phyloP scores from a whole-genome alignment of 2,113 vertebrate species.

The Entomyzon cyanotis region DNA sequence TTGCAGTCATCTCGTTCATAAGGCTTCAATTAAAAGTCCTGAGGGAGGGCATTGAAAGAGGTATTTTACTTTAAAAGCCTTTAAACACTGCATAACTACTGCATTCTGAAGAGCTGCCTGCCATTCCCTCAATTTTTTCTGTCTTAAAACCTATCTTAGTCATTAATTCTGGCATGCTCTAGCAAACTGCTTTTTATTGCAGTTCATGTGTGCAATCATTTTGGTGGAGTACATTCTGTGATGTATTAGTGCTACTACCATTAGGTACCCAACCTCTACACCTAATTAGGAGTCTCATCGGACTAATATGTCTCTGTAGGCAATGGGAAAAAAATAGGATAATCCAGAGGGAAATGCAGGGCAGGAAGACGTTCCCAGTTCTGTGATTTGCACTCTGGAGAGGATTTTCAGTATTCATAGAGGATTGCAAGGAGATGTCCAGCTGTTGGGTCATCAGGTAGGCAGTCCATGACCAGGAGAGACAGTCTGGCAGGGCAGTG shows the following conservation, averaged over 20 bases:
- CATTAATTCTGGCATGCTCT: not conserved
- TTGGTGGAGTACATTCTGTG: not conserved
- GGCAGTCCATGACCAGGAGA: not conserved
- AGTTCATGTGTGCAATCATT: not conserved
- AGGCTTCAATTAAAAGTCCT: slow-evolving; percentile 37
- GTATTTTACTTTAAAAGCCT: slow-evolving; percentile 29
- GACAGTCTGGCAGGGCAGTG: not conserved
- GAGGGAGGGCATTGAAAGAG: not conserved
- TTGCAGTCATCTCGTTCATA: not conserved
- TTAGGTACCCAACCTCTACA: rapidly evolving
- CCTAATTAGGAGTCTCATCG: not conserved
- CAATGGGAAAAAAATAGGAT: not conserved
- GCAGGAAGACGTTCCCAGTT: not conserved
- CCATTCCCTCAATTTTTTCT: not conserved
- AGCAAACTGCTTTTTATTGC: not conserved
- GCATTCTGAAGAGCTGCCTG: not conserved
- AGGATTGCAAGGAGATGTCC: not conserved
- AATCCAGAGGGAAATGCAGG: not conserved
- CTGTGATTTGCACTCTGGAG: not conserved
- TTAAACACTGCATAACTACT: not conserved
- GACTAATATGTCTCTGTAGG: not conserved
- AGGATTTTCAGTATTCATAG: not conserved
- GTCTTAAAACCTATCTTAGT: not conserved
- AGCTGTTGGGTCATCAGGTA: not conserved
- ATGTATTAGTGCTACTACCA: not conserved